phyloP scores from a whole-genome alignment of 2,113 vertebrate genomes.

The Tonatia bakeri region DNA sequence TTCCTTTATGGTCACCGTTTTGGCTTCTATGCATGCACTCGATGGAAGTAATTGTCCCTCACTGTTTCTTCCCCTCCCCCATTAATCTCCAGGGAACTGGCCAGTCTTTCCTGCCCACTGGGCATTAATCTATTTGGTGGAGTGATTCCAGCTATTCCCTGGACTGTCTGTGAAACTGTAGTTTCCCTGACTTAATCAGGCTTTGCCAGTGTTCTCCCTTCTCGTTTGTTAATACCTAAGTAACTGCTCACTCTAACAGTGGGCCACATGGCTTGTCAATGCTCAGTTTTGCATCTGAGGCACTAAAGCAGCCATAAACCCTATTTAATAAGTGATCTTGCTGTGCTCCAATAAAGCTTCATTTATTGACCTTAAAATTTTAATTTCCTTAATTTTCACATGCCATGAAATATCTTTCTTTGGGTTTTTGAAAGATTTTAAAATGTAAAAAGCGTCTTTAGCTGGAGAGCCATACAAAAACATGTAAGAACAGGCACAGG shows the following conservation, averaged over 20 bases:
- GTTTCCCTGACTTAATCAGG: not conserved
- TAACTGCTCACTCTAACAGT: not conserved
- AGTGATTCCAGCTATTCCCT: not conserved
- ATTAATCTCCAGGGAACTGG: not conserved
- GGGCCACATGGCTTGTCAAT: not conserved
- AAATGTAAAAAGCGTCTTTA: not conserved
- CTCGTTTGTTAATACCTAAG: not conserved
- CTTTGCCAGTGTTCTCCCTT: not conserved
- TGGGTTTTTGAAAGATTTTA: not conserved
- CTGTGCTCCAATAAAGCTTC: slow-evolving; percentile 7
- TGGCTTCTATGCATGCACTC: not conserved
- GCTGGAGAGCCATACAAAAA: not conserved
- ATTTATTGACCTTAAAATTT: not conserved
- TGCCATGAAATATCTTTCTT: not conserved
- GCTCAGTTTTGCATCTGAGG: not conserved
- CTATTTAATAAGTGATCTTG: not conserved
- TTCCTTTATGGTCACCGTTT: not conserved
- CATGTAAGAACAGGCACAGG: not conserved
- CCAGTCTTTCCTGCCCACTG: not conserved
- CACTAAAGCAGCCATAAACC: not conserved
- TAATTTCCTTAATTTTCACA: slow-evolving; percentile 1
- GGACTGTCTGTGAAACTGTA: not conserved
- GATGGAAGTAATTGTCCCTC: not conserved
- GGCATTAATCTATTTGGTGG: not conserved
- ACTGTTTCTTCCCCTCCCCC: not conserved